Percentiles rank a stretch among this genome's conserved stretches.
Evolutionary conservation across 2,797 vertebrate genomes (phyloP).

Genomic region (Sebastes aleutianus): DNA sequence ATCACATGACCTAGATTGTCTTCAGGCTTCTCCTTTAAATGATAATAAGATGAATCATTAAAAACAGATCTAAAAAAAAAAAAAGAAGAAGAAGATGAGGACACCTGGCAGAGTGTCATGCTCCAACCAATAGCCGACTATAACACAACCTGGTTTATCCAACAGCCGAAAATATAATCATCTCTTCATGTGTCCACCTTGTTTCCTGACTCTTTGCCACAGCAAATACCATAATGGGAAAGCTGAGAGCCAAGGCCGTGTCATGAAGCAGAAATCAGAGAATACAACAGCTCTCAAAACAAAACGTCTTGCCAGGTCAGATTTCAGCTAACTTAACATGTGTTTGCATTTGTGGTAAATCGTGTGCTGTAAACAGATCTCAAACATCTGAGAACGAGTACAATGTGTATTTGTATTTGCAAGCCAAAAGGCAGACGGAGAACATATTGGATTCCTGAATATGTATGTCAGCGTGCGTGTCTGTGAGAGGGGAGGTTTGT

Average conservation of each 20-base stretch:
- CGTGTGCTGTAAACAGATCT: neutral
- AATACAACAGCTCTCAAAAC: slow-evolving; percentile 15
- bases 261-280: slow-evolving; percentile 12
- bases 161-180: neutral
- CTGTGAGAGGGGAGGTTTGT: neutral
- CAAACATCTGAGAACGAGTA: neutral
- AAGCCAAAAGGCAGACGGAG: neutral
- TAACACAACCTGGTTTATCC: neutral
- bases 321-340: neutral
- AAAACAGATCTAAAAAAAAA: neutral
- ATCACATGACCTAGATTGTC: slow-evolving; percentile 19
- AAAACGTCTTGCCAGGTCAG: slow-evolving; percentile 1
- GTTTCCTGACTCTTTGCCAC: neutral
- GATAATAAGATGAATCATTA: neutral
- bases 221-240: slow-evolving; percentile 35
- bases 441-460: neutral
- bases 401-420: slow-evolving; percentile 1
- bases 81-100: too few species aligned
- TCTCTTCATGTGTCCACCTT: neutral
- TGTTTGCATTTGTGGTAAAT: slow-evolving; percentile 6
- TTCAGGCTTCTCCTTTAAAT: neutral
- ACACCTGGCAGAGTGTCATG: neutral
- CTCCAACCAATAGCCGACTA: neutral
- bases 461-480: neutral
- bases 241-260: neutral